These are phyloP conservation scores for Bombus sibiricus DNA, from an alignment of 1,140 invertebrate genomes.

Conservation along the genomic window DNA sequence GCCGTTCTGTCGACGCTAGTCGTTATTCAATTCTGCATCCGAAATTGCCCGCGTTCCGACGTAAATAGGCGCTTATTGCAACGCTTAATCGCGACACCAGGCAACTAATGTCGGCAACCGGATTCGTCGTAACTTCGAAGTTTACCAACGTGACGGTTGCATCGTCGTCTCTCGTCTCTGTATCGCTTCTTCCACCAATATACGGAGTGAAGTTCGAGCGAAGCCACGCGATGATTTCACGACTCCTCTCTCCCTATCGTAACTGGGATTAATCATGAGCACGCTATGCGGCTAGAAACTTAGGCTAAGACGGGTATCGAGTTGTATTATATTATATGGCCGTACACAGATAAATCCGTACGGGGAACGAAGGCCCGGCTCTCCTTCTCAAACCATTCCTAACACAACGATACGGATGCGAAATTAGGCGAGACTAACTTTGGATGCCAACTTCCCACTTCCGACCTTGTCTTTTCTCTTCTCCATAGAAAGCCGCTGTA, in stretches of 20 bases:
- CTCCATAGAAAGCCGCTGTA: conserved; percentile 25
- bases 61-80: conserved; percentile 44
- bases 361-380: neutral
- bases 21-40: conserved; percentile 49
- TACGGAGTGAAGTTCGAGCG: conserved; percentile 49
- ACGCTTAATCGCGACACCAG: conserved; percentile 57
- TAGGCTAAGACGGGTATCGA: conserved; percentile 54
- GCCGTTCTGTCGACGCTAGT: neutral
- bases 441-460: conserved; percentile 42
- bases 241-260: conserved; percentile 37
- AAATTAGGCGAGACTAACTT: conserved; percentile 63
- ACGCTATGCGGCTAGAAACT: conserved; percentile 48
- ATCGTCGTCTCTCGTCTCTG: conserved; percentile 30
- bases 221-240: conserved; percentile 63
- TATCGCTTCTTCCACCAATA: conserved; percentile 69
- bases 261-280: conserved; percentile 64
- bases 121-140: conserved; percentile 46
- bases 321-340: conserved; percentile 48
- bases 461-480: conserved; percentile 56
- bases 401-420: conserved; percentile 34
- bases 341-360: conserved; percentile 39
- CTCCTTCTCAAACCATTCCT: neutral
- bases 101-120: conserved; percentile 41
- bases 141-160: conserved; percentile 62
- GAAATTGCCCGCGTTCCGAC: conserved; percentile 18